Conservation (phyloP, 2,888 invertebrate genomes). For the Acronicta aceris region DNA sequence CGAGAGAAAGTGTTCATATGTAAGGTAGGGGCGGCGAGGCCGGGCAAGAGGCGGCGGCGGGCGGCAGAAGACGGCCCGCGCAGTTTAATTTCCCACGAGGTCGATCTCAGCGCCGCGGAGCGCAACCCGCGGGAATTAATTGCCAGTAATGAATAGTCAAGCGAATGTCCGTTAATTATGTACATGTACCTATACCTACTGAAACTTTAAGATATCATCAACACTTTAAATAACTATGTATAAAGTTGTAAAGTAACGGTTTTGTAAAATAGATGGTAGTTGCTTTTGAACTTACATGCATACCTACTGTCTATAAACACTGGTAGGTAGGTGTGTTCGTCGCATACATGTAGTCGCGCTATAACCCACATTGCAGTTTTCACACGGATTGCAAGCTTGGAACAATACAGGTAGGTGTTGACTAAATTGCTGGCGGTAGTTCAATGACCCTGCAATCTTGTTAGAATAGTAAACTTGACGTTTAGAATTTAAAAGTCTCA, state of each 20-base stretch:
- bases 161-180: slow-evolving; percentile 88
- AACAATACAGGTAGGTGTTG: slow-evolving; percentile 76
- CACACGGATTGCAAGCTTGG: slow-evolving; percentile 81
- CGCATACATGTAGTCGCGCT: slow-evolving; percentile 57
- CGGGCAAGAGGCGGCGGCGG: slow-evolving; percentile 72
- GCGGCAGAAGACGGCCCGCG: slow-evolving; percentile 86
- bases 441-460: slow-evolving; percentile 70
- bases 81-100: slow-evolving; percentile 90
- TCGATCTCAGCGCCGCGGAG: slow-evolving; percentile 88
- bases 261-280: not conserved
- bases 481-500: slow-evolving; percentile 48
- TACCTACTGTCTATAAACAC: slow-evolving; percentile 42
- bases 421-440: slow-evolving; percentile 68
- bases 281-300: slow-evolving; percentile 2
- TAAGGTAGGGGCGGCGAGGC: slow-evolving; percentile 73
- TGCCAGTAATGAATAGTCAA: slow-evolving; percentile 89
- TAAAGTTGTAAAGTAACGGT: not conserved
- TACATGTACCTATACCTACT: slow-evolving; percentile 62
- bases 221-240: slow-evolving; percentile 29
- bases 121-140: slow-evolving; percentile 89
- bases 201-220: slow-evolving; percentile 54
- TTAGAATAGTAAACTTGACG: slow-evolving; percentile 51
- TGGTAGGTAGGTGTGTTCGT: slow-evolving; percentile 48
- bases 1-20: slow-evolving; percentile 86
- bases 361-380: slow-evolving; percentile 76